A percentile compares a stretch with the other conserved stretches of the same genome.
Conservation (phyloP, 2,113 vertebrate genomes). For the Orthonyx spaldingii region DNA sequence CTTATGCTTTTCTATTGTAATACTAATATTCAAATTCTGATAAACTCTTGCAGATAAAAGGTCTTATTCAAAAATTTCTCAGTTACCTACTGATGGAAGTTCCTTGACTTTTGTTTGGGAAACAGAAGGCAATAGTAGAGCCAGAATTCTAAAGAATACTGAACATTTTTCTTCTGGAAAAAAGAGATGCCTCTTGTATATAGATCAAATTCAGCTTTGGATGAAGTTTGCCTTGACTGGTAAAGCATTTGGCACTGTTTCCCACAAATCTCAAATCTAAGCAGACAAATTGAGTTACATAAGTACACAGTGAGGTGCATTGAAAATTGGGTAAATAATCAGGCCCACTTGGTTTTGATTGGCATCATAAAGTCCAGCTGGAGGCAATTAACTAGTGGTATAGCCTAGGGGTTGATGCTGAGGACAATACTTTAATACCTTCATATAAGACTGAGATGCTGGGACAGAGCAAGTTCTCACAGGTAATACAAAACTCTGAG, state of each 20-base stretch:
- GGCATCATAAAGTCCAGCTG: neutral
- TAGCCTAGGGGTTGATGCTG: neutral
- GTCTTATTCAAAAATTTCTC: neutral
- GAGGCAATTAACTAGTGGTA: neutral
- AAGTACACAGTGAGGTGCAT: neutral
- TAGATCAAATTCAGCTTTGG: neutral
- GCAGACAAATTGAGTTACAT: neutral
- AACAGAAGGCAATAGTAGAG: neutral
- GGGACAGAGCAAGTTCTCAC: neutral
- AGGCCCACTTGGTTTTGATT: neutral
- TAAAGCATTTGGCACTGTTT: neutral
- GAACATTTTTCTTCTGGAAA: neutral
- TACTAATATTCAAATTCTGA: neutral
- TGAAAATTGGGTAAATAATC: neutral
- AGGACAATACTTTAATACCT: neutral
- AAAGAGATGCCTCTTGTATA: neutral
- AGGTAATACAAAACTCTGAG: neutral
- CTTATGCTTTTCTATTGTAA: neutral
- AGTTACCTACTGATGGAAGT: neutral
- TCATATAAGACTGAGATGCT: neutral
- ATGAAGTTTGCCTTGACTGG: neutral
- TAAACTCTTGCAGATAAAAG: neutral
- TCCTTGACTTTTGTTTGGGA: neutral
- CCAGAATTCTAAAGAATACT: neutral
- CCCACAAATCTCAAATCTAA: neutral